Conservation (phyloP, 2,888 invertebrate genomes). For the Abrostola tripartita region DNA sequence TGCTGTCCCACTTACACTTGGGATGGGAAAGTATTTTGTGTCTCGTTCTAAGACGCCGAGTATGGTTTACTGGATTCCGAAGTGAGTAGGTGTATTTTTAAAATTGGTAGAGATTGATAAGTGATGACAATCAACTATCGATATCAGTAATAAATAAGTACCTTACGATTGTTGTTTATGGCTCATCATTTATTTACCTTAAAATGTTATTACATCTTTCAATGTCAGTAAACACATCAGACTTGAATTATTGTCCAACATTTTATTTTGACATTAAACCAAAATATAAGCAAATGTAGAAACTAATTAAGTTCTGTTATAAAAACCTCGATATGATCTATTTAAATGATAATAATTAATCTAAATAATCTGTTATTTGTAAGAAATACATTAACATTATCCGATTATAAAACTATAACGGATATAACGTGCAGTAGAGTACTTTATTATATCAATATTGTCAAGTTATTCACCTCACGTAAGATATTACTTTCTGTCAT, state of each 20-base stretch:
- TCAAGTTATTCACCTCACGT: slow-evolving; percentile 11
- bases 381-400: slow-evolving; percentile 11
- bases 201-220: not conserved
- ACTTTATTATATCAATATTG: slow-evolving; percentile 1
- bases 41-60: slow-evolving; percentile 72
- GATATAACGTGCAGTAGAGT: slow-evolving; percentile 4
- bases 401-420: slow-evolving; percentile 1
- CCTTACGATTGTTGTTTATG: no score
- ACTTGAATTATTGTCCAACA: not conserved
- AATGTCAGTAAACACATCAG: not conserved
- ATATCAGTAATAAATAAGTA: slow-evolving; percentile 13
- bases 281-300: no score
- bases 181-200: no score
- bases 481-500: slow-evolving; percentile 6
- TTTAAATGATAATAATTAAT: slow-evolving; percentile 13
- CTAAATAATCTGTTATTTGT: slow-evolving; percentile 7
- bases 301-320: not conserved
- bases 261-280: no score
- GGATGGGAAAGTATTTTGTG: slow-evolving; percentile 38
- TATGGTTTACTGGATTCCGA: slow-evolving; percentile 83
- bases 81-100: slow-evolving; percentile 79
- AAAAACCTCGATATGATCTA: slow-evolving; percentile 16
- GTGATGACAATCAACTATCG: slow-evolving; percentile 39
- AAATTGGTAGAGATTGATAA: slow-evolving; percentile 72
- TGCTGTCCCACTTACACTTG: slow-evolving; percentile 64